A percentile compares a stretch with the other conserved stretches of the same genome.
Conservation (phyloP, 2,888 invertebrate species). For the Limulus polyphemus region DNA sequence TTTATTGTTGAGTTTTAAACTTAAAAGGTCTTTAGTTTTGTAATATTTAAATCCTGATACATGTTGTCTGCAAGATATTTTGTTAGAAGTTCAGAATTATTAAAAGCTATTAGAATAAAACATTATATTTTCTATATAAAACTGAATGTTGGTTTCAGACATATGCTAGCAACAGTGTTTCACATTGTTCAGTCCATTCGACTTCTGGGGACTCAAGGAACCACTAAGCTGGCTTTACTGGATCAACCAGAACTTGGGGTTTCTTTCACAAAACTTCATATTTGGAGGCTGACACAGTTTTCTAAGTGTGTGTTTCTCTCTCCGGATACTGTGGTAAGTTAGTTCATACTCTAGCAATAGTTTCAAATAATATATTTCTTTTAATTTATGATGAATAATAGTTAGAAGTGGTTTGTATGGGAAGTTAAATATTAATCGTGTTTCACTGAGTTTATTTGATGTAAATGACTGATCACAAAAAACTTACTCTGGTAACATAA, state of each 20-base stretch:
- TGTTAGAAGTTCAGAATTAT: too few species aligned
- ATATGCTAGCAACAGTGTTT: conserved; percentile 56
- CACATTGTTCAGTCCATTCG: conserved; percentile 76
- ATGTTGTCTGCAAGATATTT: background rate
- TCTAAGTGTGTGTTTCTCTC: conserved; percentile 96
- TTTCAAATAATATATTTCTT: background rate
- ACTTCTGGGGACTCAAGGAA: conserved; percentile 84
- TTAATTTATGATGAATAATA: background rate
- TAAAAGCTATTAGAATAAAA: too few species aligned
- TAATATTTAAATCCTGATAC: background rate
- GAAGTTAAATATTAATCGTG: background rate
- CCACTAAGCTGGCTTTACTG: conserved; percentile 73
- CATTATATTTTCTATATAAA: too few species aligned
- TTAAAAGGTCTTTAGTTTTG: background rate
- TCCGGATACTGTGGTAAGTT: conserved; percentile 76
- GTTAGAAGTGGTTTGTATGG: background rate
- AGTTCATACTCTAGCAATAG: background rate
- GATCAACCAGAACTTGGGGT: conserved; percentile 90
- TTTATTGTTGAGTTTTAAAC: too few species aligned
- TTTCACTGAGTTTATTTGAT: background rate
- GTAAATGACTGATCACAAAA: background rate
- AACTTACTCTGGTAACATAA: too few species aligned
- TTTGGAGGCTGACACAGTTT: conserved; percentile 92
- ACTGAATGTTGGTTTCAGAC: background rate
- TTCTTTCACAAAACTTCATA: conserved; percentile 97